A percentile compares a stretch with the other conserved stretches of the same genome.
These are phyloP conservation scores for Paratilapia polleni DNA, from an alignment of 2,113 vertebrate genomes.

Conservation along the genomic window DNA sequence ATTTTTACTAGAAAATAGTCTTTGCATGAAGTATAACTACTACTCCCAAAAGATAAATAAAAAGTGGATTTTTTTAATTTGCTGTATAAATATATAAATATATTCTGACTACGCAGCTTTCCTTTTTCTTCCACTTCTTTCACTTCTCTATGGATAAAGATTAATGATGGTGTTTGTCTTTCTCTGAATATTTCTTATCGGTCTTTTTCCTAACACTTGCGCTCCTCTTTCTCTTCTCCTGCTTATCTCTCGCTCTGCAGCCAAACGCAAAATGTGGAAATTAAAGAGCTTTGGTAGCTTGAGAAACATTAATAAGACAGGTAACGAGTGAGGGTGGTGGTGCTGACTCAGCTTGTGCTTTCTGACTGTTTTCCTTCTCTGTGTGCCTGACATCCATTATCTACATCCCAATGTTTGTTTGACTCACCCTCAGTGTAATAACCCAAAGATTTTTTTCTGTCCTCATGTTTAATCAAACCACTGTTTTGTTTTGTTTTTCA, in stretches of 20 bases:
- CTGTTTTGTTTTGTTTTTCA: not conserved
- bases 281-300: constrained; percentile 99
- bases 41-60: not conserved
- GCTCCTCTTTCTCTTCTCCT: constrained; percentile 57
- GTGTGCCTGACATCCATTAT: constrained; percentile 2
- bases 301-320: constrained; percentile 99
- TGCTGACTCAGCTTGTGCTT: constrained; percentile 24
- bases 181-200: constrained; percentile 50
- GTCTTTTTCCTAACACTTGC: constrained; percentile 63
- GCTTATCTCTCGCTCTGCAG: constrained; percentile 86
- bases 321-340: constrained; percentile 79
- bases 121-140: constrained; percentile 60
- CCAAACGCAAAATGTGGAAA: constrained; percentile 99
- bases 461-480: constrained; percentile 3
- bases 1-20: not conserved
- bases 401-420: not conserved
- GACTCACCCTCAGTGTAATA: not conserved
- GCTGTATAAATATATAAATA: not conserved
- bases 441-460: not conserved
- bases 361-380: constrained; percentile 2
- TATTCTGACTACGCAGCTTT: not conserved
- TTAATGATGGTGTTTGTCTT: not conserved
- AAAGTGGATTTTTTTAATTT: rapidly evolving
- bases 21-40: not conserved
- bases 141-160: not conserved